Conservation (phyloP, 2,797 vertebrate genomes). For the Sebastes variabilis region DNA sequence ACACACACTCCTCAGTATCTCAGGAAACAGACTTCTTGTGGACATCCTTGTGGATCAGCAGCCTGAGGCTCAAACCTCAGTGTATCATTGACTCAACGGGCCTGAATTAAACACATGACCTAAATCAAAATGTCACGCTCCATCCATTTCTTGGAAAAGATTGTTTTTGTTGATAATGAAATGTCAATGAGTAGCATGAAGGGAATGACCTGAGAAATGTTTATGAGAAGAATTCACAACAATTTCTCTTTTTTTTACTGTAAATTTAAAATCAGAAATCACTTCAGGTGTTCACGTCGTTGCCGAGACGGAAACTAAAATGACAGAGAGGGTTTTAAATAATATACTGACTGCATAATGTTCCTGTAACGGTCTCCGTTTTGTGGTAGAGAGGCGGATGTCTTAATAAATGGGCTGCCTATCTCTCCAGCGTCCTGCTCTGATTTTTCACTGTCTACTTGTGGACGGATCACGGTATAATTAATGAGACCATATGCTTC, state of each 20-base stretch:
- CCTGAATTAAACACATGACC: slow-evolving; percentile 13
- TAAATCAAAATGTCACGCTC: background rate
- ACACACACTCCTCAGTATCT: background rate
- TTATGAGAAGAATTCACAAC: background rate
- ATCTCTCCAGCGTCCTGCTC: slow-evolving; percentile 24
- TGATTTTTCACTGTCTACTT: slow-evolving; percentile 35
- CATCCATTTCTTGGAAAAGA: background rate
- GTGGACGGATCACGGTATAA: slow-evolving; percentile 20
- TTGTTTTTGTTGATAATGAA: background rate
- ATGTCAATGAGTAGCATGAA: background rate
- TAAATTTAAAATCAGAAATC: background rate
- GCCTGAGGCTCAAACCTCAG: background rate
- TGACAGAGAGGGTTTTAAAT: background rate
- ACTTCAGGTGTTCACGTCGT: background rate
- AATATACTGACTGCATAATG: background rate
- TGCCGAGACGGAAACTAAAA: background rate
- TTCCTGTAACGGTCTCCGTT: slow-evolving; percentile 11
- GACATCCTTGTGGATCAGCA: background rate
- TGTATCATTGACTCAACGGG: background rate
- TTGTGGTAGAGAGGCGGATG: background rate
- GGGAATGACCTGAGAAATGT: background rate
- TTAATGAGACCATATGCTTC: slow-evolving; percentile 24
- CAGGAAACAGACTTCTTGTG: background rate
- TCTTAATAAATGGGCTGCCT: background rate
- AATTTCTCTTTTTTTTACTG: background rate